Evolutionary conservation across 2,797 vertebrate species (phyloP).

Genomic region (Catamblyrhynchus diadema): DNA sequence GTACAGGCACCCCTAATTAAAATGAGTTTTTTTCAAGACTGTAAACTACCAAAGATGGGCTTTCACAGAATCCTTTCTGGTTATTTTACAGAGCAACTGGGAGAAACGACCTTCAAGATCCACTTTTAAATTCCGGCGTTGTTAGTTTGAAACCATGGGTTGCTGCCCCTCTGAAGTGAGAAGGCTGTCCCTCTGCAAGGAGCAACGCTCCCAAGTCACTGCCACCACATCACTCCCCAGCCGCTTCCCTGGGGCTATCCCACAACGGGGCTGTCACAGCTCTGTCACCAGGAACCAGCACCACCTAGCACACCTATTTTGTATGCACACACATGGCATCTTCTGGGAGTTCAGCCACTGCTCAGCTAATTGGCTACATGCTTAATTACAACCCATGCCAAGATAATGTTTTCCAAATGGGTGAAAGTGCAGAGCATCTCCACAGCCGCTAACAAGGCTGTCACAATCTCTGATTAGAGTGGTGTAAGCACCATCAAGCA

Average conservation of each 20-base stretch:
- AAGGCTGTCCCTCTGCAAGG: background rate
- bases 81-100: background rate
- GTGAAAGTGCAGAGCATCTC: background rate
- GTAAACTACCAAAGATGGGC: background rate
- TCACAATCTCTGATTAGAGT: background rate
- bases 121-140: background rate
- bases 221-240: background rate
- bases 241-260: background rate
- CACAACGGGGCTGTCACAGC: background rate
- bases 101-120: background rate
- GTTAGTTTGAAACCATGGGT: background rate
- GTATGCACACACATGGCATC: background rate
- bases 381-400: background rate
- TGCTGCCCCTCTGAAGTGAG: background rate
- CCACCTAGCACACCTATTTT: background rate
- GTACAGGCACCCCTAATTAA: background rate
- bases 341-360: background rate
- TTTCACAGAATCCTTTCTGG: background rate
- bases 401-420: background rate
- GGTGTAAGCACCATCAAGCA: background rate
- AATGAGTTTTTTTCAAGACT: background rate
- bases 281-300: background rate
- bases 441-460: background rate
- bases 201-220: background rate
- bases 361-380: background rate